Conservation (phyloP, 1,140 invertebrate genomes). For the Neodiprion pinetum region DNA sequence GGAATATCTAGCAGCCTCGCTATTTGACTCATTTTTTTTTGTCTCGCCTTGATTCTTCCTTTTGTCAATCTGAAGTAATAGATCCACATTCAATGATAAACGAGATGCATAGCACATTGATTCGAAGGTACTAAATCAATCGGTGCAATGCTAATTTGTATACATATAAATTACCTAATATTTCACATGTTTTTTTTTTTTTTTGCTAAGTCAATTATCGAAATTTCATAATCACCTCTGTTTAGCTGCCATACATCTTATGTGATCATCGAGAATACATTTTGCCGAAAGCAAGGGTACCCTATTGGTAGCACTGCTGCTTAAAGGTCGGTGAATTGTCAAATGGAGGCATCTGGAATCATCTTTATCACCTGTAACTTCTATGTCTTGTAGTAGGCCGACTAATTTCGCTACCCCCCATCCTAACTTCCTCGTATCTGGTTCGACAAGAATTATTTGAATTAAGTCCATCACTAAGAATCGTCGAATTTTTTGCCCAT, state of each 20-base stretch:
- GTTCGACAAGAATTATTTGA: conserved; percentile 96
- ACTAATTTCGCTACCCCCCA: conserved; percentile 98
- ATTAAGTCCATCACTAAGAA: conserved; percentile 95
- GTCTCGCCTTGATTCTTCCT: conserved; percentile 92
- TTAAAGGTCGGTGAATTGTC: conserved; percentile 87
- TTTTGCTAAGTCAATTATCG: too few relatives aligned
- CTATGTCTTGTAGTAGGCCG: conserved; percentile 83
- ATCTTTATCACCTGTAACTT: conserved; percentile 89
- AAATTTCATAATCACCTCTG: conserved; percentile 70
- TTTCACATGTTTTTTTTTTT: too few relatives aligned
- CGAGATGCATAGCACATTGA: conserved; percentile 9
- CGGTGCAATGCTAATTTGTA: background rate
- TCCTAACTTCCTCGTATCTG: conserved; percentile 89
- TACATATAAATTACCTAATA: background rate
- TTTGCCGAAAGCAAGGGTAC: conserved; percentile 86
- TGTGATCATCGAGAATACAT: conserved; percentile 99
- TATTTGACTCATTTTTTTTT: conserved; percentile 95
- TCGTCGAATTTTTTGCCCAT: conserved; percentile 86
- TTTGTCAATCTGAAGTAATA: conserved; percentile 71
- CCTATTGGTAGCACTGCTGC: conserved; percentile 67
- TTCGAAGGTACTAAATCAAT: conserved; percentile 13
- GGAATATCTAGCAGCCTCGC: conserved; percentile 88
- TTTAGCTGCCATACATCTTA: conserved; percentile 95
- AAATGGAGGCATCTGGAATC: conserved; percentile 96
- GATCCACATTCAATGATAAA: background rate